phyloP scores from a whole-genome alignment of 2,113 vertebrate species.

The Syngnathus typhle region DNA sequence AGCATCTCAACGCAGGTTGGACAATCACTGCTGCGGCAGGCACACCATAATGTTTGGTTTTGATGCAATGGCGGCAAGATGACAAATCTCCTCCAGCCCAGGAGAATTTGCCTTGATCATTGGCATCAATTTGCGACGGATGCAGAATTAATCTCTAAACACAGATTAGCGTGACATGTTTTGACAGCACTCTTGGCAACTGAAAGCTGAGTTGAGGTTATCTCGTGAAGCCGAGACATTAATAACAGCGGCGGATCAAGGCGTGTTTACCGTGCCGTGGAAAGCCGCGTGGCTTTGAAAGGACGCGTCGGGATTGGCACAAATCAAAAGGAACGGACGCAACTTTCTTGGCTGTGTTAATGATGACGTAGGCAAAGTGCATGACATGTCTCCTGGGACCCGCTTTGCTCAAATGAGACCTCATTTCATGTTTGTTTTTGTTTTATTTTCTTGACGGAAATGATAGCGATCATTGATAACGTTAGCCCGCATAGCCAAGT shows the following conservation, averaged over 20 bases:
- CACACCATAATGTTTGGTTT: neutral
- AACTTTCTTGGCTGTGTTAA: neutral
- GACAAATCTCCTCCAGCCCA: neutral
- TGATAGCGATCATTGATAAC: no score
- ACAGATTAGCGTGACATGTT: constrained; percentile 8
- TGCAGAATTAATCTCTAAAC: constrained; percentile 4
- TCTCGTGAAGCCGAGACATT: constrained; percentile 1
- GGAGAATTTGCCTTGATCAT: neutral
- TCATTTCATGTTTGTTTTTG: no score
- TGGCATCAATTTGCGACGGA: neutral
- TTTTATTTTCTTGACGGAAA: no score
- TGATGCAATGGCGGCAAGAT: neutral
- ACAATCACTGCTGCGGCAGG: no score
- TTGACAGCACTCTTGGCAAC: constrained; percentile 3
- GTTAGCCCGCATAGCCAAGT: no score
- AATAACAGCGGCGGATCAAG: constrained; percentile 3
- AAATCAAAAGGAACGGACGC: neutral
- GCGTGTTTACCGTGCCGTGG: constrained; percentile 2
- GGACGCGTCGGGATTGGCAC: neutral
- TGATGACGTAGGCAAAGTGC: neutral
- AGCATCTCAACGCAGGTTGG: no score
- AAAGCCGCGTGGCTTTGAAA: neutral
- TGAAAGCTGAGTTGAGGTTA: constrained; percentile 1
- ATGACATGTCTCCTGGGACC: neutral
- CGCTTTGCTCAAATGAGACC: no score